Base-by-base conservation (phyloP, 2,797 vertebrate species). In the Pipistrellus kuhlii region DNA sequence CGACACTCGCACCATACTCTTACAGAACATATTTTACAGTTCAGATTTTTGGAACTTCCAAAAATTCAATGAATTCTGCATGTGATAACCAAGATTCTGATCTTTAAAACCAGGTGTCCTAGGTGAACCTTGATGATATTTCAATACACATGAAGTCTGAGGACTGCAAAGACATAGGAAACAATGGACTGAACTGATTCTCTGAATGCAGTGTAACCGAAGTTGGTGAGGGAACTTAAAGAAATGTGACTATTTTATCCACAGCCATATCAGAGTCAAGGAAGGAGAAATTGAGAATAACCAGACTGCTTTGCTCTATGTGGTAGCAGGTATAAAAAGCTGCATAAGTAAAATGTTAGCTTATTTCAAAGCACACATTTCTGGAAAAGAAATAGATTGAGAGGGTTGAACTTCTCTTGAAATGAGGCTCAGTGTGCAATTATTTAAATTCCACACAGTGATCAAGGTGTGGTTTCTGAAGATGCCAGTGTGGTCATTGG, bases 341-440 rank as follows among this genome's bases (percentile, higher is more conserved):
- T 62, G 21, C 20, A 10, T 32, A 86, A 89, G 76, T 57, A 82
- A 94, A 93, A 96, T 51, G 48, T 53, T 73, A 91, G 62, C 81
- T 84, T 68, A 38, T 66, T 85, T 91, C 88, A 83, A 85, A 66
- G 53, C 10, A 41, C 9, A 46, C 35, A 20, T 53, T 55, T 83
- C 81, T 76, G 69, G 51, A 59, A 80, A 93, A 51, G 27, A 81
- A 62, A 46, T 64, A 21, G 48, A 35, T 87, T 17, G 14, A 88
- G 53, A 90, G 9, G 8, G 25, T 21, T 85, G 57, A 83, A 18
- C 13, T 78, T 55, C 51, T 94, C 68, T 71, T 76, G 46, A 76
- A 81, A 66, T 30, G 10, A 8, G 12, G 25, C 10, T 76, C 53
- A 9, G 35, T 13, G 35, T 66, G 53, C n/a, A 71, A 27, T 83